Base-by-base conservation (phyloP, 2,797 vertebrate genomes). In the Miichthys miiuy region DNA sequence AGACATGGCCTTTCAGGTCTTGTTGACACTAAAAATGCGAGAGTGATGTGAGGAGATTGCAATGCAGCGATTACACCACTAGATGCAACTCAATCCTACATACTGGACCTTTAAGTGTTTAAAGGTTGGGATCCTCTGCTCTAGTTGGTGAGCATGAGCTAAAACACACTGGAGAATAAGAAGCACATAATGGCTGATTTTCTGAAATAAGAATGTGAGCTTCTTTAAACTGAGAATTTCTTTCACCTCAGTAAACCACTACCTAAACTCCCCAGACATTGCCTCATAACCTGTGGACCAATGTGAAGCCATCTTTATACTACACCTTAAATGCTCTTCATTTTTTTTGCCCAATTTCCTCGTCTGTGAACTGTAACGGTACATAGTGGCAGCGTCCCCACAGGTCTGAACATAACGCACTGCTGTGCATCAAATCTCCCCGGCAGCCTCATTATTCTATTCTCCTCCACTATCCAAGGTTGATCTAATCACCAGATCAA, bases 401-500 rank as follows among this genome's bases (percentile, higher is more conserved):
- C 73, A 89, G 81, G 86, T 75, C 88, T 79, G 61, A 76, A 64
- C 77, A 44, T 65, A 68, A 51, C 56, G 4, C 63, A 72, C 83
- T 42, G 61, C 83, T 77, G 72, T 52, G 63, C 75, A 79, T 84
- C 75, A 84, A 46, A 86, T 82, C 65, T 78, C 89, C 90, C 84
- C 77, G 85, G 91, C 87, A 87, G 92, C 90, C 95, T 94, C 89
- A 92, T 93, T 94, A 93, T 94, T 94, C 80, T 52, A 68, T 92
- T 94, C 92, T 81, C 91, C 92, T 95, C 93, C 92, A 82, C 88
- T 86, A 92, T 86, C 90, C 92, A 93, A 95, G 95, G 95, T 96
- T 97, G 96, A 96, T 97, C 96, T 97, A 96, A 97, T 97, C 97
- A 96, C 96, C 96, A 96, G 91, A 94, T 94, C 94, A 94, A 98